These are phyloP conservation scores for Corapipo altera DNA, from an alignment of 2,113 vertebrate species.

Conservation along the genomic window DNA sequence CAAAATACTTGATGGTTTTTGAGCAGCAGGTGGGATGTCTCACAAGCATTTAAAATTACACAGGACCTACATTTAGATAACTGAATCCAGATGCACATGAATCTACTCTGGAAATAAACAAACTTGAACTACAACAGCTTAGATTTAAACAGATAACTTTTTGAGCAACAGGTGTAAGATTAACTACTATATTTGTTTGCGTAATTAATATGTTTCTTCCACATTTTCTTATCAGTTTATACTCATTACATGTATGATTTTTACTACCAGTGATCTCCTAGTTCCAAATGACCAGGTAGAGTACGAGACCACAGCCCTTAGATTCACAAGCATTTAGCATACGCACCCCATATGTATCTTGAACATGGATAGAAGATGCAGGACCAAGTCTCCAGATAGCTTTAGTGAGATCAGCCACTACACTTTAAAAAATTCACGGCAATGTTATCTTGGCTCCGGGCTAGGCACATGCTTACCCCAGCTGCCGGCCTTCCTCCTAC, in stretches of 20 bases:
- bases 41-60: background rate
- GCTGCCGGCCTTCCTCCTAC: background rate
- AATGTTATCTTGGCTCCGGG: background rate
- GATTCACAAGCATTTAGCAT: background rate
- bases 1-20: background rate
- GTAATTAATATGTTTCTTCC: background rate
- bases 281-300: background rate
- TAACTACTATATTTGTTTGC: background rate
- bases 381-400: background rate
- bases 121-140: background rate
- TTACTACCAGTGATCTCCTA: background rate
- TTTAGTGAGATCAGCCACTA: background rate
- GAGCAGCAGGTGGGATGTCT: background rate
- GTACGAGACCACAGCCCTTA: background rate
- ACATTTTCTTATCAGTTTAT: background rate
- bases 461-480: background rate
- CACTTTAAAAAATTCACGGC: background rate
- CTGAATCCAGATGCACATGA: background rate
- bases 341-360: background rate
- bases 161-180: background rate
- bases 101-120: background rate
- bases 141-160: background rate
- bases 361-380: background rate
- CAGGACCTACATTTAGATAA: background rate
- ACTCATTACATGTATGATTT: background rate